Conservation (phyloP, 2,888 invertebrate genomes). For the Eumacrocentrus americanus region DNA sequence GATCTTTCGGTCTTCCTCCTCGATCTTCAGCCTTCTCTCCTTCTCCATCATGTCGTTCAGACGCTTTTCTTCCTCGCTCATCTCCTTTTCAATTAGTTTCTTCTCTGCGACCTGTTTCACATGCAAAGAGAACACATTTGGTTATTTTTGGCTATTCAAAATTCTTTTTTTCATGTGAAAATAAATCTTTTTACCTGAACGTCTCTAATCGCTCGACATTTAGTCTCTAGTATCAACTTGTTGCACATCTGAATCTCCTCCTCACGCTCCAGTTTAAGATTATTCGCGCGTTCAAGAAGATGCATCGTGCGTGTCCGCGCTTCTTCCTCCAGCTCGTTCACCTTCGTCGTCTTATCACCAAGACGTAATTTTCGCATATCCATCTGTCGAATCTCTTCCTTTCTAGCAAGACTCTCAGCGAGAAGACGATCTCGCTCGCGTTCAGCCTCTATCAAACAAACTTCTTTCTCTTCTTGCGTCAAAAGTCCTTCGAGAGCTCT, state of each 20-base stretch:
- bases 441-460: slow-evolving; percentile 35
- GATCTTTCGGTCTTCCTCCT: slow-evolving; percentile 67
- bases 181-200: slow-evolving; percentile 70
- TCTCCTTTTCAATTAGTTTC: slow-evolving; percentile 56
- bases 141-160: too few relatives aligned
- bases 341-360: slow-evolving; percentile 34
- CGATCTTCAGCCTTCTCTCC: slow-evolving; percentile 66
- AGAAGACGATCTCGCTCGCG: slow-evolving; percentile 44
- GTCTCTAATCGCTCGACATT: slow-evolving; percentile 84
- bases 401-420: slow-evolving; percentile 51
- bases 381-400: slow-evolving; percentile 48
- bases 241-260: slow-evolving; percentile 77
- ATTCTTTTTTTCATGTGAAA: background rate
- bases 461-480: slow-evolving; percentile 43
- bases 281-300: slow-evolving; percentile 64
- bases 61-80: slow-evolving; percentile 61
- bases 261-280: slow-evolving; percentile 66
- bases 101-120: slow-evolving; percentile 57
- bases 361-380: slow-evolving; percentile 42
- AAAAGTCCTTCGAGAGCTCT: slow-evolving; percentile 35
- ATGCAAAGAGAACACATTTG: background rate
- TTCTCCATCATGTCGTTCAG: slow-evolving; percentile 76
- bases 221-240: slow-evolving; percentile 79
- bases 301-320: slow-evolving; percentile 63
- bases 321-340: slow-evolving; percentile 62